Base-by-base conservation (phyloP, 2,113 vertebrate genomes). In the Lepus americanus region DNA sequence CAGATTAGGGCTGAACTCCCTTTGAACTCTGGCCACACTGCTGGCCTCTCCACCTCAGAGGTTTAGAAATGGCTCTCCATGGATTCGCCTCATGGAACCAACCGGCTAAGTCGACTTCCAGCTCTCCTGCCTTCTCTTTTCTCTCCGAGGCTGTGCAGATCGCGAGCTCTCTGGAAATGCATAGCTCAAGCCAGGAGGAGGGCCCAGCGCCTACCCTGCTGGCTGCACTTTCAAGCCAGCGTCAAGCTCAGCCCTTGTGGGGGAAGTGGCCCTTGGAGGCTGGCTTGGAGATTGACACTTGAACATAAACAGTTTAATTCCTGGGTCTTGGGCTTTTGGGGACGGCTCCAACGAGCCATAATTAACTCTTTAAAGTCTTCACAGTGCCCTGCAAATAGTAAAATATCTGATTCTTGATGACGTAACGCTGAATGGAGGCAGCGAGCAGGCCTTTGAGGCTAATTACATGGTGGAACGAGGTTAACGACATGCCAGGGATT, bases 311-410 rank as follows among this genome's bases (percentile, higher is more conserved):
- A 93, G 33, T 91, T 91, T 91, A 94, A 94, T 95, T 95, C 87
- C 67, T 92, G 89, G 93, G 74, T 96, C 92, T 81, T 66, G 55
- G 86, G 72, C 80, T 96, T 72, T 72, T 74, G 83, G 97, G 92
- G 96, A 87, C 3, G 7, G 82, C 96, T 94, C 72, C 19, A 33
- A 25, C 33, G 96, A 97, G 64, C 96, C 96, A 66, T 98, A 98
- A 98, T 98, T 98, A 98, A 97, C 97, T 95, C 97, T 97, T 97
- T 97, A 70, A 97, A 96, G 95, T 95, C 89, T 94, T 94, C 97
- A 74, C 0, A 13, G 31, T 97, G 72, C 82, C 89, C 80, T 69
- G 76, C 64, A 93, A 94, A 94, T 49, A 94, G 92, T 96, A 95
- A 97, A 96, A 80, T 87, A 89, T 11, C 94, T 96, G 77, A 89